These are phyloP conservation scores for Montipora sp. DNA, from an alignment of 64 coral and sea anemone genomes.

Conservation along the genomic window DNA sequence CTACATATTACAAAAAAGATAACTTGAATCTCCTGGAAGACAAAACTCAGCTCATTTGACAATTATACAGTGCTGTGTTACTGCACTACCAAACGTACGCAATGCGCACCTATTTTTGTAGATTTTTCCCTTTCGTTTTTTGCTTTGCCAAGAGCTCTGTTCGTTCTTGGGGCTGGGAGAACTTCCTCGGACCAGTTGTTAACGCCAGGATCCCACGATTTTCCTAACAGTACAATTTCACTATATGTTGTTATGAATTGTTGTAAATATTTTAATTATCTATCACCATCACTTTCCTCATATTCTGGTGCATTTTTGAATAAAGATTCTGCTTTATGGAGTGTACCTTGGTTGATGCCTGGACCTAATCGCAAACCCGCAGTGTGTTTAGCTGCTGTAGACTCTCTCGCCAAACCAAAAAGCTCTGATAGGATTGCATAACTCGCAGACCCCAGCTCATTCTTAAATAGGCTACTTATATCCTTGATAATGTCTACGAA, in stretches of 20 bases:
- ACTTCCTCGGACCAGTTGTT: slow-evolving; percentile 8
- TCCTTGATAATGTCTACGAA: slow-evolving; percentile 43
- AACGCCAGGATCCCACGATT: slow-evolving; percentile 16
- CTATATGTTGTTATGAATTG: not conserved
- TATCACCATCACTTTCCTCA: slow-evolving; percentile 39
- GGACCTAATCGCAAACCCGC: not conserved
- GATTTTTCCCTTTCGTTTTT: no score
- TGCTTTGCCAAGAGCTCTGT: not conserved
- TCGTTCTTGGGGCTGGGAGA: not conserved
- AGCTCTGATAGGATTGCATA: slow-evolving; percentile 30
- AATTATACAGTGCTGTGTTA: no score
- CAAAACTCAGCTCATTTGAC: no score
- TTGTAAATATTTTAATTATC: not conserved
- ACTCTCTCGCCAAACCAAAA: slow-evolving; percentile 32
- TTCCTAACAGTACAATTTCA: slow-evolving; percentile 15
- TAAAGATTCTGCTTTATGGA: not conserved
- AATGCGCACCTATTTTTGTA: not conserved
- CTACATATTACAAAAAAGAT: not conserved
- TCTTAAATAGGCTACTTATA: not conserved
- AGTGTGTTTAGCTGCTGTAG: slow-evolving; percentile 30
- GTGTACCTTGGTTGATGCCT: not conserved
- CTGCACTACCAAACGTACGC: no score
- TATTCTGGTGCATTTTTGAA: slow-evolving; percentile 21
- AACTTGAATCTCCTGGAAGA: no score
- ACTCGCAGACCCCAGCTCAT: not conserved